phyloP scores from a whole-genome alignment of 2,888 invertebrate genomes.

The Tetragnatha montana region DNA sequence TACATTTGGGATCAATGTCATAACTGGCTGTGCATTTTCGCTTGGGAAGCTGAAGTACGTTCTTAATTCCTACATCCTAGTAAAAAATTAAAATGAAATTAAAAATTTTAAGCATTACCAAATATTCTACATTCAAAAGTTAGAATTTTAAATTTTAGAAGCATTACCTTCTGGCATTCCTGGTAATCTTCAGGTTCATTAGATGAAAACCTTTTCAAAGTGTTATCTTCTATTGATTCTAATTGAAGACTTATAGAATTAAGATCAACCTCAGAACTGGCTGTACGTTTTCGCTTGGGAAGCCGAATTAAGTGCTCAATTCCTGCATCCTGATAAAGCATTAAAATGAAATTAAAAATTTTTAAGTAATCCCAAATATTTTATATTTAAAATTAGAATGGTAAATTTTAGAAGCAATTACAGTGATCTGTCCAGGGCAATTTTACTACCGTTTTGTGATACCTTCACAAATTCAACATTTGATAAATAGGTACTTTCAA shows the following conservation, averaged over 20 bases:
- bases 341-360: not conserved
- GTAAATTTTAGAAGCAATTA: not conserved
- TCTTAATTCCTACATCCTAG: slow-evolving; percentile 81
- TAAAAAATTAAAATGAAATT: not conserved
- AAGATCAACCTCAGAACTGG: slow-evolving; percentile 98
- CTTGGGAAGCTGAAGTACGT: slow-evolving; percentile 99
- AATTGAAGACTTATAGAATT: slow-evolving; percentile 99
- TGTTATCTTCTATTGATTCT: no score
- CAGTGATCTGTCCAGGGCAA: no score
- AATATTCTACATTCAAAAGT: not conserved
- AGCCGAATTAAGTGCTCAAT: slow-evolving; percentile 98
- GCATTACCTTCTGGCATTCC: slow-evolving; percentile 73
- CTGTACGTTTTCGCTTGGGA: slow-evolving; percentile 98
- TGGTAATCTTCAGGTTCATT: slow-evolving; percentile 94
- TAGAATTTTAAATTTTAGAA: not conserved
- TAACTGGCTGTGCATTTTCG: slow-evolving; percentile 99
- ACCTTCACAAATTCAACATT: no score
- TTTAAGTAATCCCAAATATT: not conserved
- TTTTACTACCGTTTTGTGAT: no score
- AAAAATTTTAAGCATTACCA: not conserved
- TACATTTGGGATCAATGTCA: slow-evolving; percentile 98
- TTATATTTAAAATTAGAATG: not conserved
- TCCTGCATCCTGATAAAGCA: slow-evolving; percentile 77
- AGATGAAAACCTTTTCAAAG: no score
- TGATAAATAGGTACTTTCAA: no score